phyloP scores from a whole-genome alignment of 1,140 invertebrate species.

The Drosophila prosaltans region DNA sequence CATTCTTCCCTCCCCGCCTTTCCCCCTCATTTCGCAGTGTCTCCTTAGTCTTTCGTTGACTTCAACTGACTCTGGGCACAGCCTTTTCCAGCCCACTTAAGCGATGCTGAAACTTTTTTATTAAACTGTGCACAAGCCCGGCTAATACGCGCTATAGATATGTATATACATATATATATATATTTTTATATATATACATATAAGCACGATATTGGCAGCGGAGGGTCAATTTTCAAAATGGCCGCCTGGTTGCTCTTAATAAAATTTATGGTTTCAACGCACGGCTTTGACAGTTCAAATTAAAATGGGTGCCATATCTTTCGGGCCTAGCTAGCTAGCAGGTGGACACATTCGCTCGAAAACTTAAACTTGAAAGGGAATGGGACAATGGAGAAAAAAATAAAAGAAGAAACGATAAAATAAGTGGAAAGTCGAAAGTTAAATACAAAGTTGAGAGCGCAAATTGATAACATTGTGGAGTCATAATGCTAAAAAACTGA shows the following conservation, averaged over 20 bases:
- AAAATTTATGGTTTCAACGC: slow-evolving; percentile 80
- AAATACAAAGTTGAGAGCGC: slow-evolving; percentile 78
- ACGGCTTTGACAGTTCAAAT: slow-evolving; percentile 80
- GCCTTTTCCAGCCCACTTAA: slow-evolving; percentile 58
- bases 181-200: not conserved
- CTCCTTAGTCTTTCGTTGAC: not conserved
- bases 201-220: slow-evolving; percentile 12
- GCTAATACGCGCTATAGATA: slow-evolving; percentile 47
- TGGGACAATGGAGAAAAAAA: slow-evolving; percentile 24
- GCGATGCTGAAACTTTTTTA: slow-evolving; percentile 77
- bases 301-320: slow-evolving; percentile 63
- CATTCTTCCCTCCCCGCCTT: too few relatives aligned
- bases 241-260: slow-evolving; percentile 78
- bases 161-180: not conserved
- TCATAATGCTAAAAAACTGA: slow-evolving; percentile 68
- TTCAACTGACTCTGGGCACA: not conserved
- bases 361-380: slow-evolving; percentile 4
- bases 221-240: slow-evolving; percentile 72
- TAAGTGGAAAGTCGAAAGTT: slow-evolving; percentile 75
- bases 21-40: slow-evolving; percentile 15
- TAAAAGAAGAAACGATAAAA: slow-evolving; percentile 39
- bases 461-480: slow-evolving; percentile 73
- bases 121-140: slow-evolving; percentile 68
- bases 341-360: slow-evolving; percentile 33
- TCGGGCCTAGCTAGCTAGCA: slow-evolving; percentile 3